Evolutionary conservation across 1,140 invertebrate species (phyloP).

Genomic region (Bombus vancouverensis): DNA sequence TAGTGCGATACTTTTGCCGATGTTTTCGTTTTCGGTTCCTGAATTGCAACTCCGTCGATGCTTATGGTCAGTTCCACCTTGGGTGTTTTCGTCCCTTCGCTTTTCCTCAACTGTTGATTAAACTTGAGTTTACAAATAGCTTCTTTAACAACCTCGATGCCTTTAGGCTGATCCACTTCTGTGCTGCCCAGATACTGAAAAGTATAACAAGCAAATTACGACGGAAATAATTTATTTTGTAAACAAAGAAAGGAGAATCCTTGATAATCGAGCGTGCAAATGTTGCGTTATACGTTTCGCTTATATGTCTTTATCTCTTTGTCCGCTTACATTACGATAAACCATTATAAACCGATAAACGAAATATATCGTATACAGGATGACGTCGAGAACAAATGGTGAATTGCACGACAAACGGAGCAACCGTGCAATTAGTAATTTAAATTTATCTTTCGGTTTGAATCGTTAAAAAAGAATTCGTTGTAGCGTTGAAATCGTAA

Average conservation of each 20-base stretch:
- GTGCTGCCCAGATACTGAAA: conserved; percentile 96
- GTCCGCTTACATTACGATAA: neutral
- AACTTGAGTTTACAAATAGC: conserved; percentile 97
- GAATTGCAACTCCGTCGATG: conserved; percentile 97
- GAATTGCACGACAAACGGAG: neutral
- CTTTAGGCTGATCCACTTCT: conserved; percentile 96
- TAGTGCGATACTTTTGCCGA: conserved; percentile 74
- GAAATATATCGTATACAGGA: neutral
- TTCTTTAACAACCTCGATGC: conserved; percentile 98
- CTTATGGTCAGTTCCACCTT: conserved; percentile 97
- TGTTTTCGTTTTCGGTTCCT: conserved; percentile 86
- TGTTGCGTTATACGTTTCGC: neutral
- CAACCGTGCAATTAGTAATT: neutral
- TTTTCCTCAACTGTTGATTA: conserved; percentile 95
- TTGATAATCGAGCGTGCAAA: neutral
- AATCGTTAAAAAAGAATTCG: too few species aligned
- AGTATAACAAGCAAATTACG: neutral
- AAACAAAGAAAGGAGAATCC: neutral
- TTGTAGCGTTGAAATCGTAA: too few species aligned
- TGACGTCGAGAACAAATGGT: conserved; percentile 9
- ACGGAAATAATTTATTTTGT: neutral
- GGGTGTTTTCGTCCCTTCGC: conserved; percentile 94
- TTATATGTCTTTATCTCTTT: neutral
- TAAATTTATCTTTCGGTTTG: neutral
- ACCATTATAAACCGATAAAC: too few species aligned